Evolutionary conservation across 2,888 invertebrate genomes (phyloP), one percentile per base, ranked within the genome.

Genomic region (Lomographa bimaculata): DNA sequence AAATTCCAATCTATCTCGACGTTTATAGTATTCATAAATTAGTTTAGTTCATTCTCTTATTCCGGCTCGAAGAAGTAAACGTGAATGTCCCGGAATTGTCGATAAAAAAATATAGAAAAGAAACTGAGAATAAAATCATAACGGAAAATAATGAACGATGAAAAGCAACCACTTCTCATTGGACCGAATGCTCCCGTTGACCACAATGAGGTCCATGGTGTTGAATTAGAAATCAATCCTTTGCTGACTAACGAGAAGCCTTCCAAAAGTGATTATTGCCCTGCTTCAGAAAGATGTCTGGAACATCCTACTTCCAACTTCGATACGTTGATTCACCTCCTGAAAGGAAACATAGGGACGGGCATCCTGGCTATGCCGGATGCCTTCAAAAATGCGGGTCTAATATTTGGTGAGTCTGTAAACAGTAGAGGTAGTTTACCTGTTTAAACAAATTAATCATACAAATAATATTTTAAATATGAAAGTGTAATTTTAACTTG

Each of bases 341-440:
- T 94, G 18, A 94, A 94, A 75, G 94, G 93, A 11, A 94, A 94
- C 60, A 91, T 93, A 50, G 98, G 98, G 3, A 98, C 98, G 0
- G 99, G 99, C 2, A 97, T 99, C 57, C 87, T 99, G 54, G 98
- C 99, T 3, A 97, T 99, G 96, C 98, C 99, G 2, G 94, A 97
- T 82, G 98, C 97, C 7, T 96, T 98, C 71, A 94, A 94, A 74
- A 96, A 98, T 86, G 94, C 97, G 37, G 98, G 98, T 5, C 90
- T 98, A 39, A 91, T 94, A 65, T 92, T 97, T 45, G 97, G 98
- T 69, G 68, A 64, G 83, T 71, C 14, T n/a, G n/a, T n/a, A n/a
- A n/a, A n/a, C n/a, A n/a, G n/a, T n/a, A n/a, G n/a, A n/a, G n/a
- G n/a, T n/a, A n/a, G n/a, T n/a, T n/a, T n/a, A n/a, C n/a, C n/a